Evolutionary conservation across 2,888 invertebrate genomes (phyloP).

Genomic region (Amblyjoppa proteus): DNA sequence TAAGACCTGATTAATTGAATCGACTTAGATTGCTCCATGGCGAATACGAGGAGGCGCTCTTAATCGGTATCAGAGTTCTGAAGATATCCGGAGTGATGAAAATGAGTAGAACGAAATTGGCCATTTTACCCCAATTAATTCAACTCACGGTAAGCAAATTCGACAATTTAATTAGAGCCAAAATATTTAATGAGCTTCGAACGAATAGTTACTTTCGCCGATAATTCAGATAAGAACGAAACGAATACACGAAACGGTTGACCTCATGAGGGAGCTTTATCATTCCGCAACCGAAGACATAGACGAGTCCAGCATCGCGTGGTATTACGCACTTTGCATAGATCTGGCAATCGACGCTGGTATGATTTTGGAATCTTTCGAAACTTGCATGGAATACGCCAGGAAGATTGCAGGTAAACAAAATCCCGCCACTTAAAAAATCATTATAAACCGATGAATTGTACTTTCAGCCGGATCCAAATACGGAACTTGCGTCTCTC

Average conservation of each 20-base stretch:
- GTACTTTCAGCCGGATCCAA: constrained; percentile 39
- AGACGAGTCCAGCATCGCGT: constrained; percentile 81
- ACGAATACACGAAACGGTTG: constrained; percentile 86
- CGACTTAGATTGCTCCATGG: constrained; percentile 73
- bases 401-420: constrained; percentile 76
- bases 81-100: constrained; percentile 71
- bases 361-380: constrained; percentile 86
- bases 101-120: constrained; percentile 68
- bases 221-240: constrained; percentile 79
- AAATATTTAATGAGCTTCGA: neutral
- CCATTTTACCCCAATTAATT: constrained; percentile 74
- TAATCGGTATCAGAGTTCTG: constrained; percentile 73
- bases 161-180: neutral
- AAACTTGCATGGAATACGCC: constrained; percentile 85
- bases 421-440: neutral
- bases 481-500: constrained; percentile 60
- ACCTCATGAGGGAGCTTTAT: constrained; percentile 84
- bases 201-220: neutral
- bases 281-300: constrained; percentile 77
- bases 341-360: constrained; percentile 87
- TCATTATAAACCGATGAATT: neutral
- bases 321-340: constrained; percentile 87
- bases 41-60: constrained; percentile 69
- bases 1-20: neutral
- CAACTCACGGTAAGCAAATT: constrained; percentile 72